A percentile compares a stretch with the other conserved stretches of the same genome.
These are phyloP conservation scores for Grapholita molesta DNA, from an alignment of 1,140 invertebrate species.

Conservation along the genomic window DNA sequence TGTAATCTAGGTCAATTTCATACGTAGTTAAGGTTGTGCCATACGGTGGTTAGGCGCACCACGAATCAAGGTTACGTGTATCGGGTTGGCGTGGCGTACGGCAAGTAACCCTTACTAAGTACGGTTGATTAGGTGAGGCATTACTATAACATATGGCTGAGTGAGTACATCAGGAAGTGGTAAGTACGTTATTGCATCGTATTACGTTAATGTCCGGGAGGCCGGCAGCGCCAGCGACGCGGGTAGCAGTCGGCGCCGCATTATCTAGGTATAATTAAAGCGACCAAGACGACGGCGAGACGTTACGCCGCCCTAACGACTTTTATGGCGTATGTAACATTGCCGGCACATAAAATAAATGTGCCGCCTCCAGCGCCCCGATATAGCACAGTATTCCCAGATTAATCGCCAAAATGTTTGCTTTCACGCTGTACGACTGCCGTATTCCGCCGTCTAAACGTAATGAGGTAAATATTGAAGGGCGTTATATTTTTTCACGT, in stretches of 20 bases:
- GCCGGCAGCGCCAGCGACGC: slow-evolving; percentile 36
- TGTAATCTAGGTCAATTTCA: not conserved
- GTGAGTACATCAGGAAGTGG: slow-evolving; percentile 55
- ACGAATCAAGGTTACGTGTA: not conserved
- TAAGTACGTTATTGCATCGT: slow-evolving; percentile 62
- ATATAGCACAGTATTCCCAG: slow-evolving; percentile 64
- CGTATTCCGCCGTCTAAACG: slow-evolving; percentile 51
- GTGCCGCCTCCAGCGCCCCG: slow-evolving; percentile 67
- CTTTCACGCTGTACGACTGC: slow-evolving; percentile 57
- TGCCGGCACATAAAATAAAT: slow-evolving; percentile 76
- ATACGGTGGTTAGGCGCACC: not conserved
- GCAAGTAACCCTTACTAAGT: slow-evolving; percentile 1
- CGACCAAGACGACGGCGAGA: slow-evolving; percentile 72
- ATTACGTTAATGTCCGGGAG: slow-evolving; percentile 56
- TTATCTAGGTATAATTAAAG: slow-evolving; percentile 72
- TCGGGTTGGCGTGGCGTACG: not conserved
- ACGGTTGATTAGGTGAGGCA: slow-evolving; percentile 16
- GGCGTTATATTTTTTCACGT: slow-evolving; percentile 7
- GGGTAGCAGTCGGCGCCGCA: slow-evolving; percentile 51
- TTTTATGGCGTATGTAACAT: slow-evolving; percentile 77
- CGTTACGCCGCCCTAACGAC: slow-evolving; percentile 74
- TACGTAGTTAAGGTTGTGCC: not conserved
- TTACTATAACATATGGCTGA: slow-evolving; percentile 30
- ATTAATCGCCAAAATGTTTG: slow-evolving; percentile 74
- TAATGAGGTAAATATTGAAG: slow-evolving; percentile 52